phyloP scores from a whole-genome alignment of 64 coral and sea anemone genomes.

The Cladopsammia gracilis region DNA sequence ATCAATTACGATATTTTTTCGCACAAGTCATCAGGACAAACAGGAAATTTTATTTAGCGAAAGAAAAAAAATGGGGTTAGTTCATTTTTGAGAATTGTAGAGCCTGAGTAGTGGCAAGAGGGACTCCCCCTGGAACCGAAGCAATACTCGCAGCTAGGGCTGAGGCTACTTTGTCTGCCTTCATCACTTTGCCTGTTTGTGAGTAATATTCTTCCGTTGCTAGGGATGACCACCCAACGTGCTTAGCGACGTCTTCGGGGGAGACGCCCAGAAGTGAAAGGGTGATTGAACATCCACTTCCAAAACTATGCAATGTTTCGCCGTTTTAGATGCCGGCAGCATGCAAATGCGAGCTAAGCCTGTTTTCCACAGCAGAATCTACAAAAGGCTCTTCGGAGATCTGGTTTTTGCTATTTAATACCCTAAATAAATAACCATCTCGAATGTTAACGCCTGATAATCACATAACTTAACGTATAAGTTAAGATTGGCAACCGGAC shows the following conservation, averaged over 20 bases:
- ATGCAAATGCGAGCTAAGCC: not conserved
- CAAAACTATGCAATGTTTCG: constrained; percentile 21
- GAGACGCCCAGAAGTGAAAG: not conserved
- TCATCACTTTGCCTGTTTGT: too few species aligned
- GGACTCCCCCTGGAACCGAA: too few species aligned
- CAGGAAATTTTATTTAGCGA: too few species aligned
- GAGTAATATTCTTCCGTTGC: too few species aligned
- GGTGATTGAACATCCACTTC: constrained; percentile 42
- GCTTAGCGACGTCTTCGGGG: not conserved
- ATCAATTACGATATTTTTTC: too few species aligned
- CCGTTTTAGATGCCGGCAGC: not conserved
- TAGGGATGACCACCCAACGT: constrained; percentile 5
- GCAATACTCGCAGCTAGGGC: too few species aligned
- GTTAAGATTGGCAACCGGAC: not conserved
- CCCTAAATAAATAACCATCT: constrained; percentile 6
- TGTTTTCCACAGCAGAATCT: constrained; percentile 17
- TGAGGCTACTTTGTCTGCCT: too few species aligned
- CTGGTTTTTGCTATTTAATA: not conserved
- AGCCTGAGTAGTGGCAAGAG: too few species aligned
- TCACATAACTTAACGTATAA: not conserved
- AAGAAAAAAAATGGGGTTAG: too few species aligned
- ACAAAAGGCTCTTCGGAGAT: not conserved
- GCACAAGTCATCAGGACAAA: too few species aligned
- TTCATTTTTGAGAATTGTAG: too few species aligned
- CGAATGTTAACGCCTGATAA: constrained; percentile 1